phyloP scores from a whole-genome alignment of 2,888 invertebrate genomes.

The Dicyrtoma fusca region DNA sequence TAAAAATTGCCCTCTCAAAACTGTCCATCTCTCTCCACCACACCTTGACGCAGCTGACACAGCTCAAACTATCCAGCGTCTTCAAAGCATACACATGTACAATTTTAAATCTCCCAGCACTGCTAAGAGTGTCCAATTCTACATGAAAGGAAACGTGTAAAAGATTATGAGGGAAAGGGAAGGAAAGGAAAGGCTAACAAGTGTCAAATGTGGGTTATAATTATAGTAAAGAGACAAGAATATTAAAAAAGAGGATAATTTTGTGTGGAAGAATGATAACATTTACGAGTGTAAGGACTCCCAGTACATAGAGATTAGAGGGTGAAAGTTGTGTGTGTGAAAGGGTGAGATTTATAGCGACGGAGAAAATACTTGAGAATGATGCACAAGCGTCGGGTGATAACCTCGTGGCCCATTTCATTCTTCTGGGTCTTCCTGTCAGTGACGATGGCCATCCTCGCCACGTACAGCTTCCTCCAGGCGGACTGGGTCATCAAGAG shows the following conservation, averaged over 20 bases:
- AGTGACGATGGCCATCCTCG: constrained; percentile 59
- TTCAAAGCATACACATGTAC: too few species aligned
- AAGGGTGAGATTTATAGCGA: too few species aligned
- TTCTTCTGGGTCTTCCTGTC: constrained; percentile 60
- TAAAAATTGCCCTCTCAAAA: too few species aligned
- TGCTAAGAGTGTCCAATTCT: too few species aligned
- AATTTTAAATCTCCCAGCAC: too few species aligned
- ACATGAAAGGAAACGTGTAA: too few species aligned
- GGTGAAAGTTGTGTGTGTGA: neutral
- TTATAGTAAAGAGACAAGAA: neutral
- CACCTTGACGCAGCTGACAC: too few species aligned
- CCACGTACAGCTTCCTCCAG: constrained; percentile 60
- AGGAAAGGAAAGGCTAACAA: neutral
- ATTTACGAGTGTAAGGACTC: neutral
- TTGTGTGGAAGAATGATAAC: neutral
- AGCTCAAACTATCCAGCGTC: too few species aligned
- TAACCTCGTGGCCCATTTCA: constrained; percentile 57
- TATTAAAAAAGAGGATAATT: neutral
- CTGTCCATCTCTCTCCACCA: too few species aligned
- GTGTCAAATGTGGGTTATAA: neutral
- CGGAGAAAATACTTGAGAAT: too few species aligned
- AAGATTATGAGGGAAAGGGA: neutral
- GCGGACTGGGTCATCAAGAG: constrained; percentile 60
- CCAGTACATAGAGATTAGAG: neutral
- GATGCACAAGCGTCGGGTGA: constrained; percentile 32